phyloP scores from a whole-genome alignment of 92 coral and sea anemone genomes.

The Hydrozoanthus gracilis region DNA sequence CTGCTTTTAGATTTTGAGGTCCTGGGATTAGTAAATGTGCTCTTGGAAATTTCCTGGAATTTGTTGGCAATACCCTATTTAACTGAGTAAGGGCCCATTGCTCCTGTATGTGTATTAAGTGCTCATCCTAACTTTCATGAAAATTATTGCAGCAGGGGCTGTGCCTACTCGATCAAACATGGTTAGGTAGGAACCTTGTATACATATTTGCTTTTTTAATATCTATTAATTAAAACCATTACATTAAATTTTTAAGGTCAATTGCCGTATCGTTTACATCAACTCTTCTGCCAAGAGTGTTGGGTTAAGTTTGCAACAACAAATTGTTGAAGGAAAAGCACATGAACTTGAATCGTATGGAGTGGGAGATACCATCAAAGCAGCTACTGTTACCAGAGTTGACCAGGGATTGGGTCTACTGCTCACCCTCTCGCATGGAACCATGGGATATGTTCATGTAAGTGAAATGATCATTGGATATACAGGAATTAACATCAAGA shows the following conservation, averaged over 20 bases:
- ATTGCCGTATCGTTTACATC: constrained; percentile 77
- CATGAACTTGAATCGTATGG: constrained; percentile 56
- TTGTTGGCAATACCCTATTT: too few species aligned
- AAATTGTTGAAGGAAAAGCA: constrained; percentile 59
- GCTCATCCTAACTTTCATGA: too few species aligned
- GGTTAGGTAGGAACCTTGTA: too few species aligned
- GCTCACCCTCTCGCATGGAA: constrained; percentile 61
- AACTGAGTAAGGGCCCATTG: too few species aligned
- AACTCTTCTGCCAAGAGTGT: constrained; percentile 81
- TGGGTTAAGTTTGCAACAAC: constrained; percentile 73
- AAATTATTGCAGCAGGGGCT: too few species aligned
- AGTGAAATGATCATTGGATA: constrained; percentile 17
- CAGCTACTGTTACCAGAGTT: constrained; percentile 74
- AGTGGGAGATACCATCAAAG: constrained; percentile 84
- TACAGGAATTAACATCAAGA: background rate
- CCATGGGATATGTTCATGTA: constrained; percentile 89
- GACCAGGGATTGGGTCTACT: constrained; percentile 88
- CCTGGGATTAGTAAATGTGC: too few species aligned
- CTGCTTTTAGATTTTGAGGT: too few species aligned
- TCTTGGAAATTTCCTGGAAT: too few species aligned
- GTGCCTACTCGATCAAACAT: too few species aligned
- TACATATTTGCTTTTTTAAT: too few species aligned
- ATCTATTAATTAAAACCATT: background rate
- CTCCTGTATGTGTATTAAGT: too few species aligned
- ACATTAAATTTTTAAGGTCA: constrained; percentile 39